Percentiles rank a stretch among this genome's conserved stretches.
These are phyloP conservation scores for Euplagia quadripunctaria DNA, from an alignment of 2,888 invertebrate species.

Conservation along the genomic window DNA sequence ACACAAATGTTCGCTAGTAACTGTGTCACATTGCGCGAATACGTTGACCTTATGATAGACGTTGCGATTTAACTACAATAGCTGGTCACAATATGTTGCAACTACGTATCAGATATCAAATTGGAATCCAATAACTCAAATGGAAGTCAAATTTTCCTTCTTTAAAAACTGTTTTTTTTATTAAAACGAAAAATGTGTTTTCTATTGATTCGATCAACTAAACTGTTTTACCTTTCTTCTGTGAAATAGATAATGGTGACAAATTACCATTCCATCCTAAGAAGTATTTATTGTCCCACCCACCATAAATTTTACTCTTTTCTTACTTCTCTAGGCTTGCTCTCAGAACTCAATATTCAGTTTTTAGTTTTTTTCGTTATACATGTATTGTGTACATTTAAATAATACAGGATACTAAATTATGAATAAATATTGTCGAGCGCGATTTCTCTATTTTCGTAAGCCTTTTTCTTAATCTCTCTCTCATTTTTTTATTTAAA, in stretches of 20 bases:
- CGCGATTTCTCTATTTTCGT: not conserved
- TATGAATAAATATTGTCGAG: too few species aligned
- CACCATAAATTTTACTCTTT: not conserved
- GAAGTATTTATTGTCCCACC: not conserved
- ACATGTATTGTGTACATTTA: too few species aligned
- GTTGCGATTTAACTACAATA: conserved; percentile 55
- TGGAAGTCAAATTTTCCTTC: too few species aligned
- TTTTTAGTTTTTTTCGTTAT: not conserved
- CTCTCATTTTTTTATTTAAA: not conserved
- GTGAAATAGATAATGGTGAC: too few species aligned
- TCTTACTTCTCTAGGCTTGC: not conserved
- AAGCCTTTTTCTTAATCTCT: not conserved
- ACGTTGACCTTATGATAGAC: conserved; percentile 73
- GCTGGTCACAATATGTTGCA: conserved; percentile 28
- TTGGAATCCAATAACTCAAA: not conserved
- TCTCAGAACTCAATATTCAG: not conserved
- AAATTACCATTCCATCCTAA: too few species aligned
- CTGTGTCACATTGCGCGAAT: conserved; percentile 68
- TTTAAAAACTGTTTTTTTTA: too few species aligned
- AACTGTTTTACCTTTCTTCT: too few species aligned
- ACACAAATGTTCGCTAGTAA: conserved; percentile 64
- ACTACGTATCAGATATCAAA: not conserved
- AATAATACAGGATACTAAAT: too few species aligned
- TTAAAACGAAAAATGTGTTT: too few species aligned
- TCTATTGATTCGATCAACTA: too few species aligned